A percentile compares a stretch with the other conserved stretches of the same genome.
phyloP scores from a whole-genome alignment of 1,140 invertebrate species.

The Caenorhabditis briggsae region DNA sequence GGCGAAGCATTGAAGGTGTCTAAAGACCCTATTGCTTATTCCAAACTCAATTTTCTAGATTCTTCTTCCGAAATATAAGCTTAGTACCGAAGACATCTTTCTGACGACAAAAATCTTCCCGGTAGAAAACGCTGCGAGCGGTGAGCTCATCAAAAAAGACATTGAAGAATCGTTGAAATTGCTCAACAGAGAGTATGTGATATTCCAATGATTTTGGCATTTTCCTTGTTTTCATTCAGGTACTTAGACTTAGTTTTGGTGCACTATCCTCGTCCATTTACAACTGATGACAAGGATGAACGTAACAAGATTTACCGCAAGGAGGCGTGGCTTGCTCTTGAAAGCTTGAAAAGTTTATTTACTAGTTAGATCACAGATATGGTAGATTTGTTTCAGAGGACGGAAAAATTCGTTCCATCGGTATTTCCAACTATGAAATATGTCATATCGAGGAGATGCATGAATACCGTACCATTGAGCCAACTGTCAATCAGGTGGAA shows the following conservation, averaged over 20 bases:
- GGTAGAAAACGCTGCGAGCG: background rate
- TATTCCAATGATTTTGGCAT: background rate
- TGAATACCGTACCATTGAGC: conserved; percentile 72
- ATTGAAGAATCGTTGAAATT: conserved; percentile 61
- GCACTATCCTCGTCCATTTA: conserved; percentile 74
- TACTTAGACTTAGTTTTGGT: conserved; percentile 67
- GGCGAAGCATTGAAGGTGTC: conserved; percentile 78
- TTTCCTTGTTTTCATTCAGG: conserved; percentile 20
- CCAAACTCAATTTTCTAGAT: background rate
- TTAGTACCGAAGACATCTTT: conserved; percentile 63
- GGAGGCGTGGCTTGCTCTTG: conserved; percentile 69
- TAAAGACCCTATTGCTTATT: background rate
- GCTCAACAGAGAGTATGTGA: conserved; percentile 63
- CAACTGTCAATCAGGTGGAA: conserved; percentile 72
- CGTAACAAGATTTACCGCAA: conserved; percentile 65
- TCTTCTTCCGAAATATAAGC: conserved; percentile 55
- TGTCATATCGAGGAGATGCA: conserved; percentile 84
- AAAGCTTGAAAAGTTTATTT: conserved; percentile 64
- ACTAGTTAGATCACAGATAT: background rate
- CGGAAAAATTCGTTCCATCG: conserved; percentile 83
- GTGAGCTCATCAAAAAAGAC: conserved; percentile 34
- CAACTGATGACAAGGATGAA: conserved; percentile 63
- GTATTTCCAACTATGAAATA: conserved; percentile 87
- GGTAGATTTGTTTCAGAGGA: conserved; percentile 38
- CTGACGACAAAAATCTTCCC: conserved; percentile 67